Evolutionary conservation across 2,113 vertebrate genomes (phyloP), one percentile per base, ranked within the genome.

Genomic region (Progne subis): DNA sequence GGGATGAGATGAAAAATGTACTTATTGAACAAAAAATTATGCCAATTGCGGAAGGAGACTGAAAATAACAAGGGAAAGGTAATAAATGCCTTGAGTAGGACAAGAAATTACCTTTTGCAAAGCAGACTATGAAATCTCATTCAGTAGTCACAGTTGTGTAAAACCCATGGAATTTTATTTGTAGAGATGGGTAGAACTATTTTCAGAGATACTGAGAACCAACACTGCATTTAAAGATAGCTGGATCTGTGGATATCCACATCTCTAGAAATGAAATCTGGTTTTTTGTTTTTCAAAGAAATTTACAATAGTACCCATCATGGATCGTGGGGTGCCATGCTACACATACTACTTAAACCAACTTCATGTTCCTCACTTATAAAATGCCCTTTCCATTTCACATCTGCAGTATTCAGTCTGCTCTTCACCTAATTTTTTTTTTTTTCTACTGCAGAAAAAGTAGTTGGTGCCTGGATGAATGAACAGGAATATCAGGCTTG

Each of bases 401-500:
- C 6, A 50, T 52, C 59, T 82, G 8, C 8, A 71, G 9, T 43
- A 56, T 37, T 69, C 46, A 47, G 34, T 20, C 24, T 83, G 53
- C 39, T 84, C 20, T 81, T 90, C 29, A 34, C 47, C n/a, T 84
- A 25, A 8, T 57, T 77, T 74, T 29, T 14, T 21, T 25, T 49
- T 17, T 41, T 49, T 44, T 9, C 88, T 89, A 64, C 47, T 75
- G 69, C 82, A 97, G 76, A 90, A 64, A 78, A 88, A 53, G 41
- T 68, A 87, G 37, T 18, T 19, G 1, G n/a, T 82, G 50, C 76
- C 91, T 2, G 52, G 88, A 95, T 96, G 96, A 97, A 95, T 68
- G 74, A 95, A 71, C 83, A 94, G 60, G 72, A 83, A 81, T 88
- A 94, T 84, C 61, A 59, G 23, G 57, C 17, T 96, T 94, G n/a